Percentiles rank a stretch among this genome's conserved stretches.
Evolutionary conservation across 2,113 vertebrate genomes (phyloP).

Genomic region (Pseudorectes ferrugineus): DNA sequence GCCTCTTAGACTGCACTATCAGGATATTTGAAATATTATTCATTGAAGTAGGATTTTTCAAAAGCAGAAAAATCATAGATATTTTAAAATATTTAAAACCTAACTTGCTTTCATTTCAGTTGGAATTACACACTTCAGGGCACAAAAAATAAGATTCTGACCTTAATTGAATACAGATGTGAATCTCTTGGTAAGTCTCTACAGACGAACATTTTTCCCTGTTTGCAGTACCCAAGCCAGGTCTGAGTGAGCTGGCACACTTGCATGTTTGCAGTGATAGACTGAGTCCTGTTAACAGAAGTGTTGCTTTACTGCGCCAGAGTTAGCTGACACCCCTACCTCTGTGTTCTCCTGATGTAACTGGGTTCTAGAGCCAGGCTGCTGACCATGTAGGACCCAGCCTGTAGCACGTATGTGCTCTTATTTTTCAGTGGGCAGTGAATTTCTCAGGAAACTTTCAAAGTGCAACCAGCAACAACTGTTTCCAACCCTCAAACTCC

Average conservation of each 20-base stretch:
- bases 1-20: not conserved
- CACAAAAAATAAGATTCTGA: not conserved
- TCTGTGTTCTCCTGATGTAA: not conserved
- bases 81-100: not conserved
- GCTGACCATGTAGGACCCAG: not conserved
- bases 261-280: not conserved
- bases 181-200: not conserved
- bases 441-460: not conserved
- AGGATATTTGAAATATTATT: not conserved
- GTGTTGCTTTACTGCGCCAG: not conserved
- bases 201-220: not conserved
- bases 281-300: not conserved
- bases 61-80: not conserved
- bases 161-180: not conserved
- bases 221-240: not conserved
- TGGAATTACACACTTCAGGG: not conserved
- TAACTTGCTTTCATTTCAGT: not conserved
- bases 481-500: not conserved
- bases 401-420: not conserved
- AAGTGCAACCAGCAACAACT: not conserved
- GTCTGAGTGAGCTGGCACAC: not conserved
- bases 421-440: not conserved
- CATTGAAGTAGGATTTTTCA: not conserved
- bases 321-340: not conserved
- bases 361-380: not conserved